These are phyloP conservation scores for Globia sparganii DNA, from an alignment of 2,888 invertebrate genomes.

Conservation along the genomic window DNA sequence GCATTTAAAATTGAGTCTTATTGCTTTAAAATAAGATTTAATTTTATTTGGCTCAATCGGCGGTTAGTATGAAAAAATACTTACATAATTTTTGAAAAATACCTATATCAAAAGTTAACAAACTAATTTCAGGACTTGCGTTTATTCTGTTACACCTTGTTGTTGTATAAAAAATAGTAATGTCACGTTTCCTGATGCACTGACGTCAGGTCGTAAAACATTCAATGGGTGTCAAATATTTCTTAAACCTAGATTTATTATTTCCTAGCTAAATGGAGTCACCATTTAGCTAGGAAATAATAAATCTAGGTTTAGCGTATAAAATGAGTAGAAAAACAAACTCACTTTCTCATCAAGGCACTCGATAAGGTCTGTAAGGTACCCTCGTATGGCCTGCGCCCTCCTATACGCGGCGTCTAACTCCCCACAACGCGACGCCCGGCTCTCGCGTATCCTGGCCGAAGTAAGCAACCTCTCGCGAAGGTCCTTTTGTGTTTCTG, in stretches of 20 bases:
- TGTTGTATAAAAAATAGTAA: background rate
- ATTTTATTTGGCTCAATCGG: too few relatives aligned
- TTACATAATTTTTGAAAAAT: too few relatives aligned
- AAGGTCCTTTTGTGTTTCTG: slow-evolving; percentile 83
- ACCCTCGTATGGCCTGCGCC: slow-evolving; percentile 98
- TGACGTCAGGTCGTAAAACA: background rate
- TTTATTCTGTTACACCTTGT: too few relatives aligned
- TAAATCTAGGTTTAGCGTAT: too few relatives aligned
- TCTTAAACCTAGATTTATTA: background rate
- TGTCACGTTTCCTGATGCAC: background rate
- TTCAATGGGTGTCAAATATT: background rate
- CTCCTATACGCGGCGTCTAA: slow-evolving; percentile 96
- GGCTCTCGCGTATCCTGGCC: slow-evolving; percentile 84
- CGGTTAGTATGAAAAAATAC: too few relatives aligned
- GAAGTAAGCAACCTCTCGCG: slow-evolving; percentile 73
- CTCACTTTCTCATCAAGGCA: slow-evolving; percentile 98
- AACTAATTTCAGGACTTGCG: too few relatives aligned
- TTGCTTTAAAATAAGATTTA: too few relatives aligned
- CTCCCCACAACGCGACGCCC: slow-evolving; percentile 84
- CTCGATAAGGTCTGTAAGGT: slow-evolving; percentile 98
- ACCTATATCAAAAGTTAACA: too few relatives aligned
- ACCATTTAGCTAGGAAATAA: too few relatives aligned
- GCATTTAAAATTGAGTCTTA: too few relatives aligned
- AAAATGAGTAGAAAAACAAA: background rate
- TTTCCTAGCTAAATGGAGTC: background rate